phyloP scores from a whole-genome alignment of 2,888 invertebrate genomes.

The Nemapogon koenigi region DNA sequence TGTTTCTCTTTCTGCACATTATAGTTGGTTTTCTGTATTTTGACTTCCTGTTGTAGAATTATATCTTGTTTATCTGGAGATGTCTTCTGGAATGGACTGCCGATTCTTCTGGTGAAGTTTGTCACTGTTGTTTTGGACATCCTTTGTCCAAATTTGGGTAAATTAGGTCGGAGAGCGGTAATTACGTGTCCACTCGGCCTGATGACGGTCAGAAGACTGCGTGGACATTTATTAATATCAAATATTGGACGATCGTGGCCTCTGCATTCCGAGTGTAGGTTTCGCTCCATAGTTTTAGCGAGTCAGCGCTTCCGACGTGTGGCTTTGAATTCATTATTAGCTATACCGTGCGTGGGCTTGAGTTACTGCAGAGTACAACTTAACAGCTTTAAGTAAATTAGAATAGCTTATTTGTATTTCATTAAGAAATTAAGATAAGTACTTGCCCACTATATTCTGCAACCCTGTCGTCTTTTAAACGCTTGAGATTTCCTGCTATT shows the following conservation, averaged over 20 bases:
- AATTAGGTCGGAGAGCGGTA: not conserved
- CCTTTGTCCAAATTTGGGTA: conserved; percentile 11
- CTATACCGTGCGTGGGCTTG: too few relatives aligned
- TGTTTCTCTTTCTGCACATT: conserved; percentile 49
- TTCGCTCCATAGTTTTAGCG: conserved; percentile 58
- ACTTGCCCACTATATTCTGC: too few relatives aligned
- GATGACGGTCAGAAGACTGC: conserved; percentile 45
- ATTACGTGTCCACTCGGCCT: conserved; percentile 28
- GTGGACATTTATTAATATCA: conserved; percentile 26
- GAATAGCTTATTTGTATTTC: too few relatives aligned
- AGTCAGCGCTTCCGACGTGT: conserved; percentile 51
- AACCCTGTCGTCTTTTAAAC: too few relatives aligned
- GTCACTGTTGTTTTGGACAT: conserved; percentile 51
- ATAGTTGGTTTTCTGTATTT: conserved; percentile 33
- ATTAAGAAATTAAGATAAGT: too few relatives aligned
- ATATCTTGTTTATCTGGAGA: not conserved
- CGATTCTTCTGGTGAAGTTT: conserved; percentile 36
- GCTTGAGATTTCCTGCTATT: too few relatives aligned
- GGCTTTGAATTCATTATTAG: conserved; percentile 50
- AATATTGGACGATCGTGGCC: conserved; percentile 36
- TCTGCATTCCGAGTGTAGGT: conserved; percentile 48
- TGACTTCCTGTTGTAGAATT: conserved; percentile 22
- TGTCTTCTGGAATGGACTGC: conserved; percentile 29
- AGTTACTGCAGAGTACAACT: too few relatives aligned
- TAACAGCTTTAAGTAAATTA: too few relatives aligned